phyloP scores from a whole-genome alignment of 1,140 invertebrate genomes.

The Acromyrmex echinatior region DNA sequence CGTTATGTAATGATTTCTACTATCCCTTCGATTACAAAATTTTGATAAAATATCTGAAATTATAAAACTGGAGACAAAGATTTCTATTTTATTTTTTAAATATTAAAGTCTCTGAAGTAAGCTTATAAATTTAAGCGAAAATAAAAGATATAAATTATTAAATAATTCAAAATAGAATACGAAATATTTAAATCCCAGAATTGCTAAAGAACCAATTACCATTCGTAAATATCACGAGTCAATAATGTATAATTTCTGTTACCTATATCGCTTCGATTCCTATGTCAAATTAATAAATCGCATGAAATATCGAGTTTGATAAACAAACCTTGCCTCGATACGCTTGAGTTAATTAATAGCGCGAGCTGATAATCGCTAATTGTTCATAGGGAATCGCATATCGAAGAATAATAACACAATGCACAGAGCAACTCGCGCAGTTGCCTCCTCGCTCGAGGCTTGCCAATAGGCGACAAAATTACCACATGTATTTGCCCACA shows the following conservation, averaged over 20 bases:
- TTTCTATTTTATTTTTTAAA: too few relatives aligned
- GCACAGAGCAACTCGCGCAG: background rate
- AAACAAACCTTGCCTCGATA: constrained; percentile 8
- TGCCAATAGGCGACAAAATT: background rate
- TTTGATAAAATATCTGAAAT: background rate
- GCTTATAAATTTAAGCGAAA: background rate
- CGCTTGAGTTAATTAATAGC: constrained; percentile 29
- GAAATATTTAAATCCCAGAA: background rate
- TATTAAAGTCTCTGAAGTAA: too few relatives aligned
- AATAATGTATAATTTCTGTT: constrained; percentile 4
- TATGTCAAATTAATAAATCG: constrained; percentile 8
- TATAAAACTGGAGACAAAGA: too few relatives aligned
- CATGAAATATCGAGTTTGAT: constrained; percentile 24
- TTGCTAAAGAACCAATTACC: background rate
- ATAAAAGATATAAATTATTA: background rate
- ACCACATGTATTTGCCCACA: background rate
- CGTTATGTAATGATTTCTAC: background rate
- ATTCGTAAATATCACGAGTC: background rate
- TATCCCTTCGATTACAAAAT: background rate
- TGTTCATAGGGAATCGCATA: constrained; percentile 19
- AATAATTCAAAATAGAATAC: background rate
- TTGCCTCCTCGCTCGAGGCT: background rate
- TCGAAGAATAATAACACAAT: constrained; percentile 14
- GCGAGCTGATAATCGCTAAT: constrained; percentile 23
- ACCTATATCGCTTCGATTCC: background rate